These are phyloP conservation scores for Rotaria magnacalcarata DNA, from an alignment of 2,888 invertebrate species.

Conservation along the genomic window DNA sequence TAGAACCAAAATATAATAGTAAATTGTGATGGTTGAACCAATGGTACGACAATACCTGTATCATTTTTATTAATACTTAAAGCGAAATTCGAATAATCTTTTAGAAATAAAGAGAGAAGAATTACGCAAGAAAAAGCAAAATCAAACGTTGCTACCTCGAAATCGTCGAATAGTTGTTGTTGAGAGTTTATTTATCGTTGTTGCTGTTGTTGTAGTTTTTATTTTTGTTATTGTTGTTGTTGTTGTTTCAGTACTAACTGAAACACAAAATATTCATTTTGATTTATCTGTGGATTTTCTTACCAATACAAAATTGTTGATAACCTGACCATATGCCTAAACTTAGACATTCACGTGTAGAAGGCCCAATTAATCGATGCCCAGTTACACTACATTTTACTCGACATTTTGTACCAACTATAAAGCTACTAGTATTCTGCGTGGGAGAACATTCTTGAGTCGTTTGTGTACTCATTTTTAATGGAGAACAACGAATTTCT, in stretches of 20 bases:
- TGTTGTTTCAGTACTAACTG: background rate
- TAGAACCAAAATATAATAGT: background rate
- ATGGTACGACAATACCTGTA: background rate
- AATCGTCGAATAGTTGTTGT: background rate
- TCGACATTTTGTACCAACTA: background rate
- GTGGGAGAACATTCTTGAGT: background rate
- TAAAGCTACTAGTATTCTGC: background rate
- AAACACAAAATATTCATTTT: background rate
- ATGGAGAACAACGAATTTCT: background rate
- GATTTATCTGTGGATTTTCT: no score
- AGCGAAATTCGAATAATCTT: background rate
- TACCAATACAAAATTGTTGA: background rate
- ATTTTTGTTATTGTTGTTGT: background rate
- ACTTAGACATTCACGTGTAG: background rate
- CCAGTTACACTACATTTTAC: background rate
- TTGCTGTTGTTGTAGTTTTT: background rate
- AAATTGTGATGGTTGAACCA: background rate
- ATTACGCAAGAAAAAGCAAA: background rate
- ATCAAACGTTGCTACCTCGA: background rate
- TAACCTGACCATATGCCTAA: slow-evolving; percentile 10
- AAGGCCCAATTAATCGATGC: background rate
- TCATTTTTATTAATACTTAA: background rate
- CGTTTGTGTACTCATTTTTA: background rate
- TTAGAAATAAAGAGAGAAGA: background rate
- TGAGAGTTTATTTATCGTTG: background rate